A percentile compares a stretch with the other conserved stretches of the same genome.
These are phyloP conservation scores for Xylota segnis DNA, from an alignment of 2,888 invertebrate species.

Conservation along the genomic window DNA sequence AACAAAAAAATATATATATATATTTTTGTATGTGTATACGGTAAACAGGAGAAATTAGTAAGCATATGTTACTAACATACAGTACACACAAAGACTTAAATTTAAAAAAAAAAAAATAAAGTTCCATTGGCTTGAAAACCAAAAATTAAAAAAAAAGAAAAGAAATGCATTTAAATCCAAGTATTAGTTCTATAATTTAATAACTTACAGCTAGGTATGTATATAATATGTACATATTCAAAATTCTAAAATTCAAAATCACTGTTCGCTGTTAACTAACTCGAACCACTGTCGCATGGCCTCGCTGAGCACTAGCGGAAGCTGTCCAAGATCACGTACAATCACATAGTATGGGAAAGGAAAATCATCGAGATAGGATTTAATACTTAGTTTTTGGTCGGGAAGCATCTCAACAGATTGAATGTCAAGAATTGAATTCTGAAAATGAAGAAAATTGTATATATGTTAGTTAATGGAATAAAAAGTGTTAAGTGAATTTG, in stretches of 20 bases:
- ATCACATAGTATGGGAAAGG: conserved; percentile 99
- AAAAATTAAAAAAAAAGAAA: conserved; percentile 4
- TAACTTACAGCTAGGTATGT: conserved; percentile 25
- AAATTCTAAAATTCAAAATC: conserved; percentile 40
- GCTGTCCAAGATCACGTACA: conserved; percentile 93
- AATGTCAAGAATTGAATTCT: conserved; percentile 97
- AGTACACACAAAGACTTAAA: conserved; percentile 66
- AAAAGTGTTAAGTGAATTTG: conserved; percentile 6
- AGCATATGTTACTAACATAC: conserved; percentile 47
- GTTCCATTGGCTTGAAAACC: conserved; percentile 56
- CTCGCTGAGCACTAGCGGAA: conserved; percentile 97
- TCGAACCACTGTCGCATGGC: conserved; percentile 99
- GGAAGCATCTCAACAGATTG: conserved; percentile 86
- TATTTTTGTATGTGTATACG: conserved; percentile 69
- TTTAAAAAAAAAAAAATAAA: conserved; percentile 61
- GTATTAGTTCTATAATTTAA: background rate
- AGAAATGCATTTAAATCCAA: conserved; percentile 14
- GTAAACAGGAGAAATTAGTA: conserved; percentile 30
- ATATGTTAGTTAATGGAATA: background rate
- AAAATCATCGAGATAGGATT: conserved; percentile 96
- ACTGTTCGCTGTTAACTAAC: conserved; percentile 88
- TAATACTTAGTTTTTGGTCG: conserved; percentile 85
- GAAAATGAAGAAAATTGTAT: conserved; percentile 79
- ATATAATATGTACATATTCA: conserved; percentile 39
- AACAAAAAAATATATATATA: conserved; percentile 49